phyloP scores from a whole-genome alignment of 1,140 invertebrate species.

The Delia radicum region DNA sequence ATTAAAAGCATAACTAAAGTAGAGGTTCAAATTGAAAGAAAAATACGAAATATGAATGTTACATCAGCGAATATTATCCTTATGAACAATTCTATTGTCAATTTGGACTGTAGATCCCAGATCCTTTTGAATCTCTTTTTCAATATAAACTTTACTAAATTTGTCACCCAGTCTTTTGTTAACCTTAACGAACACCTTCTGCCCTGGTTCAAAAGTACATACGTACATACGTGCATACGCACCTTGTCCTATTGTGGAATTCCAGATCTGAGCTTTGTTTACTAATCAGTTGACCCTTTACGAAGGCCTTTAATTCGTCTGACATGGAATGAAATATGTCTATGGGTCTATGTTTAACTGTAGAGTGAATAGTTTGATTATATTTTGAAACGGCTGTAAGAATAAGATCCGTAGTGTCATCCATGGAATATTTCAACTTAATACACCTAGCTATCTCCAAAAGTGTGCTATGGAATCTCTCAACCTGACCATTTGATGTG shows the following conservation, averaged over 20 bases:
- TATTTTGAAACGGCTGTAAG: constrained; percentile 28
- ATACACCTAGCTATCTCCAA: constrained; percentile 29
- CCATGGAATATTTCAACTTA: constrained; percentile 28
- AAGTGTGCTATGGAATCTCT: too few relatives aligned
- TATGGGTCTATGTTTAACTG: constrained; percentile 12
- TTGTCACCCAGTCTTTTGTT: constrained; percentile 30
- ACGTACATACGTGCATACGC: too few relatives aligned
- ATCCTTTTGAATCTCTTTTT: constrained; percentile 27
- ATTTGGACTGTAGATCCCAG: constrained; percentile 3
- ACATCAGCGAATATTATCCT: too few relatives aligned
- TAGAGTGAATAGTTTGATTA: constrained; percentile 29
- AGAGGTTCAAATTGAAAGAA: too few relatives aligned
- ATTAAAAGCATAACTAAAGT: too few relatives aligned
- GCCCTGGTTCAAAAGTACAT: neutral
- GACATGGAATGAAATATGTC: constrained; percentile 21
- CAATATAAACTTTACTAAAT: constrained; percentile 21
- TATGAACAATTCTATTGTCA: neutral
- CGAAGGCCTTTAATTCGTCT: neutral
- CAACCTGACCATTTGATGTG: too few relatives aligned
- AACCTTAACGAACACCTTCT: constrained; percentile 15
- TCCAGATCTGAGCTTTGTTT: neutral
- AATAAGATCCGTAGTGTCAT: constrained; percentile 30
- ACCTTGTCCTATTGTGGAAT: neutral
- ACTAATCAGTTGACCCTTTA: neutral
- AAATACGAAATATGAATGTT: too few relatives aligned